Conservation (phyloP, 2,797 vertebrate species). For the Acipenser ruthenus region DNA sequence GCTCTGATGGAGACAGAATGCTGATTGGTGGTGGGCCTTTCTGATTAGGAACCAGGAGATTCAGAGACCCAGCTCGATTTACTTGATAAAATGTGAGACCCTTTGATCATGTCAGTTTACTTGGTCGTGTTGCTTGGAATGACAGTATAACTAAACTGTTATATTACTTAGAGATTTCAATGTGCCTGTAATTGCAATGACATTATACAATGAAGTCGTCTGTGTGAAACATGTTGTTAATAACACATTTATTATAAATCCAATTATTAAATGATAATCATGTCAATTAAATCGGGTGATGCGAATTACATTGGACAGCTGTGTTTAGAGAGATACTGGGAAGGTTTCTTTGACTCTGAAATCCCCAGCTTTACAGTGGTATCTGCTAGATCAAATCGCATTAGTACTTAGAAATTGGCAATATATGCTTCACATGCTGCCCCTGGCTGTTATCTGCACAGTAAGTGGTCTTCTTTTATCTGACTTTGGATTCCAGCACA, state of each 20-base stretch:
- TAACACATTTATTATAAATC: conserved; percentile 6
- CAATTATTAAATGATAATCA: conserved; percentile 5
- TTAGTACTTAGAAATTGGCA: conserved; percentile 24
- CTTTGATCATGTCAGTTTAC: no score
- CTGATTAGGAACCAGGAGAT: no score
- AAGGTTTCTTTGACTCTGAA: conserved; percentile 18
- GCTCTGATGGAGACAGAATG: no score
- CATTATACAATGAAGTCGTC: no score
- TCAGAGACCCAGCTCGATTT: no score
- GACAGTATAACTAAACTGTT: no score
- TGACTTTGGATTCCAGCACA: conserved; percentile 33
- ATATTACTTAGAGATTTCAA: no score
- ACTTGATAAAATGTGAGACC: no score
- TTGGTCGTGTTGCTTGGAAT: no score
- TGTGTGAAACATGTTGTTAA: neutral
- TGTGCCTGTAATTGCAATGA: no score
- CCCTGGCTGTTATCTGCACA: conserved; percentile 28
- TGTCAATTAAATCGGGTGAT: conserved; percentile 12
- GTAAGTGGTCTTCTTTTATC: conserved; percentile 36
- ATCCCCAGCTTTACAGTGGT: conserved; percentile 13
- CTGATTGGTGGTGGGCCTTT: no score
- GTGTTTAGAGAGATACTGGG: conserved; percentile 8
- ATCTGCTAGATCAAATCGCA: conserved; percentile 25
- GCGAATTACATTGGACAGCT: conserved; percentile 21
- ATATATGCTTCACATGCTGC: conserved; percentile 13